These are phyloP conservation scores for Tautogolabrus adspersus DNA, from an alignment of 2,113 vertebrate species.

Conservation along the genomic window DNA sequence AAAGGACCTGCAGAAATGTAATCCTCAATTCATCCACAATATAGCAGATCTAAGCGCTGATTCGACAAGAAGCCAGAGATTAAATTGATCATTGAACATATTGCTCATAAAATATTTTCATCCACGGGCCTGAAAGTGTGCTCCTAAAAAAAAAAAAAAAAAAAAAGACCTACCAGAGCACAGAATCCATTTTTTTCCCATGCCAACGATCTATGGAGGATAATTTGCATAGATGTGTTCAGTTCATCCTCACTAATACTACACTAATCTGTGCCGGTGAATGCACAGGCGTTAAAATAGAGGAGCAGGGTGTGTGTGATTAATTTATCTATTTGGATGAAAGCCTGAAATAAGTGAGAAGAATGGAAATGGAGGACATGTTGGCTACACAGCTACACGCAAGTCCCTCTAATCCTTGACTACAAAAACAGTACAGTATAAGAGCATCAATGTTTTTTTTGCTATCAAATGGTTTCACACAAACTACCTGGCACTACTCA, in stretches of 20 bases:
- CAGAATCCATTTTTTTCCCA: conserved; percentile 9
- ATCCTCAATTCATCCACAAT: conserved; percentile 4
- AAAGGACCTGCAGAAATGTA: conserved; percentile 14
- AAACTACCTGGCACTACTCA: conserved; percentile 47
- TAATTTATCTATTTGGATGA: conserved; percentile 7
- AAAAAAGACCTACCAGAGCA: conserved; percentile 30
- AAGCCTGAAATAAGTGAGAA: conserved; percentile 19
- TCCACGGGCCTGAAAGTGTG: conserved; percentile 17
- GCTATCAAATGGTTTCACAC: conserved; percentile 57
- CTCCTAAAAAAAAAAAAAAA: neutral
- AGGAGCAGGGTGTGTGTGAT: neutral
- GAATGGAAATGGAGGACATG: conserved; percentile 41
- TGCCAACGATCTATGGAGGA: conserved; percentile 19
- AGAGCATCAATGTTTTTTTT: conserved; percentile 45
- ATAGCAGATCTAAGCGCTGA: conserved; percentile 22
- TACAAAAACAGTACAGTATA: conserved; percentile 62
- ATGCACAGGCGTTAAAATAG: conserved; percentile 8
- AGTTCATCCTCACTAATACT: conserved; percentile 38
- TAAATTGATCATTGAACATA: conserved; percentile 35
- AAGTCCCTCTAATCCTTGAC: conserved; percentile 58
- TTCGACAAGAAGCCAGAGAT: conserved; percentile 18
- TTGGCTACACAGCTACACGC: conserved; percentile 43
- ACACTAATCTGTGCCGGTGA: conserved; percentile 27
- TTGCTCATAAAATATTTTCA: conserved; percentile 45
- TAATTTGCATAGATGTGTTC: conserved; percentile 80